These are phyloP conservation scores for Upupa epops DNA, from an alignment of 2,113 vertebrate genomes.

Conservation along the genomic window DNA sequence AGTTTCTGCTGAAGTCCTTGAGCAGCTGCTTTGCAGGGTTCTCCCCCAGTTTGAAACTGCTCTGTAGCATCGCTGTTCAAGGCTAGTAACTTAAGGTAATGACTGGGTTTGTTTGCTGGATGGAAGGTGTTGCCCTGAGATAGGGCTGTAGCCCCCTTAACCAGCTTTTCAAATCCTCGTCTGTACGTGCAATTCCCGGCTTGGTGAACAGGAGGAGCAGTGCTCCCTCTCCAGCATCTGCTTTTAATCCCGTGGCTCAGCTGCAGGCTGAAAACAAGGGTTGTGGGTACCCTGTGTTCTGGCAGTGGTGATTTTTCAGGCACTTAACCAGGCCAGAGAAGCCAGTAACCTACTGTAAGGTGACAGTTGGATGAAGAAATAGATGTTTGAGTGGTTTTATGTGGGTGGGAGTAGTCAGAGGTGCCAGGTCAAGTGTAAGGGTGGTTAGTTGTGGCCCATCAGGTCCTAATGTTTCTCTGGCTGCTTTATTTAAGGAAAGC, in stretches of 20 bases:
- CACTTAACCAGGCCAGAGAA: not conserved
- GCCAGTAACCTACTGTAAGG: not conserved
- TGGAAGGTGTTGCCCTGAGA: not conserved
- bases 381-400: not conserved
- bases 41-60: not conserved
- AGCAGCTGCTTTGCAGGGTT: not conserved
- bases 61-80: too few species aligned
- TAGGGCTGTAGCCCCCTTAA: not conserved
- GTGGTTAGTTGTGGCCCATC: slow-evolving; percentile 6
- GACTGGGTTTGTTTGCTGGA: not conserved
- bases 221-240: not conserved
- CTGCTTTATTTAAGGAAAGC: slow-evolving; percentile 4
- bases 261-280: not conserved
- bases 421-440: not conserved
- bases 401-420: not conserved
- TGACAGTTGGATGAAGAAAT: not conserved
- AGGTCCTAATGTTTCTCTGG: not conserved
- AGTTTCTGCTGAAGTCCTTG: not conserved
- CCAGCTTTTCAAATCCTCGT: not conserved
- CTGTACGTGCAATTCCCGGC: not conserved
- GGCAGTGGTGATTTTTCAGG: not conserved
- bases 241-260: not conserved
- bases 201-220: not conserved
- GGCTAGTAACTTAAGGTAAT: too few species aligned
- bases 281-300: not conserved